Percentiles rank a stretch among this genome's conserved stretches.
phyloP scores from a whole-genome alignment of 2,888 invertebrate species.

The Mechanitis mazaeus region DNA sequence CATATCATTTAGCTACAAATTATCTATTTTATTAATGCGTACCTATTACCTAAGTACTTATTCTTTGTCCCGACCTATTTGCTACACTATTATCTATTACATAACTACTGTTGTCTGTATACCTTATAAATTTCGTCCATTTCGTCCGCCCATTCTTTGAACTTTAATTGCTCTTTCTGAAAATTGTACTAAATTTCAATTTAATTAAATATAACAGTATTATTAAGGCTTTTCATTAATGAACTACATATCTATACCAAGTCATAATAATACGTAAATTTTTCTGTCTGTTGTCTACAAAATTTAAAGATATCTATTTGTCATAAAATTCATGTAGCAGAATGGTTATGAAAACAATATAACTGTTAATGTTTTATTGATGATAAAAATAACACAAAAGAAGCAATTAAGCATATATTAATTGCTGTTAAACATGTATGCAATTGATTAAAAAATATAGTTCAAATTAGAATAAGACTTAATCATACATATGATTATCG shows the following conservation, averaged over 20 bases:
- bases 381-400: too few species aligned
- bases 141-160: slow-evolving; percentile 28
- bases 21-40: slow-evolving; percentile 24
- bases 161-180: slow-evolving; percentile 16
- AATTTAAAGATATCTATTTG: too few species aligned
- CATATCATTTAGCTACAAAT: slow-evolving; percentile 57
- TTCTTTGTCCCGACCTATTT: slow-evolving; percentile 17
- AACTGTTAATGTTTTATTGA: too few species aligned
- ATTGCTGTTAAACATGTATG: slow-evolving; percentile 7
- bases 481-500: slow-evolving; percentile 1
- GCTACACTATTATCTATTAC: not conserved
- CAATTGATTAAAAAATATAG: slow-evolving; percentile 17
- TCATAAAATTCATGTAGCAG: too few species aligned
- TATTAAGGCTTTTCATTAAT: not conserved
- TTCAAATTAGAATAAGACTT: slow-evolving; percentile 25
- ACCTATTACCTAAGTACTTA: slow-evolving; percentile 11
- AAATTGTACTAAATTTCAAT: slow-evolving; percentile 7
- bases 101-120: slow-evolving; percentile 11
- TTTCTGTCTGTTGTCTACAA: too few species aligned
- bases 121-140: slow-evolving; percentile 30
- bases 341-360: too few species aligned
- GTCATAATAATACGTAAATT: too few species aligned
- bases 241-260: not conserved
- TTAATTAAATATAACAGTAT: slow-evolving; percentile 3
- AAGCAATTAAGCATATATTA: not conserved